A percentile compares a stretch with the other conserved stretches of the same genome.
phyloP scores from a whole-genome alignment of 2,797 vertebrate genomes.

The Hirundo rustica region DNA sequence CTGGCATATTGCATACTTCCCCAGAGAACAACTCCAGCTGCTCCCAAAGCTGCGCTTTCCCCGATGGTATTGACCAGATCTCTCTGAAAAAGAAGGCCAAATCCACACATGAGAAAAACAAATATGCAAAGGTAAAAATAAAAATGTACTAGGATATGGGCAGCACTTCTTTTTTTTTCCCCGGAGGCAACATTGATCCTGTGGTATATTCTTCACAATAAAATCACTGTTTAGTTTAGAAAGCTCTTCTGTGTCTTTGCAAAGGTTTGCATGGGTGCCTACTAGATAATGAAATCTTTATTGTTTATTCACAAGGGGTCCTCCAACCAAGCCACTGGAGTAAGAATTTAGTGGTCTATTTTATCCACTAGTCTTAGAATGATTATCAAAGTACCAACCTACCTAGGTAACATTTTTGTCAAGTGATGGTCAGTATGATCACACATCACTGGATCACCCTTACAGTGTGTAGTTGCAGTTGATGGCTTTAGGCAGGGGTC shows the following conservation, averaged over 20 bases:
- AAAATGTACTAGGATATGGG: background rate
- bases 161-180: background rate
- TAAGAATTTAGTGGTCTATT: background rate
- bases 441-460: background rate
- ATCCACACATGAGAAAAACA: background rate
- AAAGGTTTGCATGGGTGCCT: background rate
- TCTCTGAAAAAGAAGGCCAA: conserved; percentile 54
- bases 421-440: background rate
- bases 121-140: background rate
- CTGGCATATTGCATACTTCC: conserved; percentile 74
- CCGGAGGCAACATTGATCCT: background rate
- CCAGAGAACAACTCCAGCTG: conserved; percentile 78
- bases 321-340: background rate
- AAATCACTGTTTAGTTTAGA: background rate
- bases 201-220: background rate
- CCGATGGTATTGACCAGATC: conserved; percentile 79
- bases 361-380: background rate
- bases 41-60: conserved; percentile 75
- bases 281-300: background rate
- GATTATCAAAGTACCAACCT: background rate
- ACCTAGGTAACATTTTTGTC: background rate
- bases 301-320: background rate
- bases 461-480: background rate
- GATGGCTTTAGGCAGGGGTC: background rate
- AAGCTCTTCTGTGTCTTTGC: background rate